Evolutionary conservation across 2,888 invertebrate species (phyloP).

Genomic region (Aphodius granarius): DNA sequence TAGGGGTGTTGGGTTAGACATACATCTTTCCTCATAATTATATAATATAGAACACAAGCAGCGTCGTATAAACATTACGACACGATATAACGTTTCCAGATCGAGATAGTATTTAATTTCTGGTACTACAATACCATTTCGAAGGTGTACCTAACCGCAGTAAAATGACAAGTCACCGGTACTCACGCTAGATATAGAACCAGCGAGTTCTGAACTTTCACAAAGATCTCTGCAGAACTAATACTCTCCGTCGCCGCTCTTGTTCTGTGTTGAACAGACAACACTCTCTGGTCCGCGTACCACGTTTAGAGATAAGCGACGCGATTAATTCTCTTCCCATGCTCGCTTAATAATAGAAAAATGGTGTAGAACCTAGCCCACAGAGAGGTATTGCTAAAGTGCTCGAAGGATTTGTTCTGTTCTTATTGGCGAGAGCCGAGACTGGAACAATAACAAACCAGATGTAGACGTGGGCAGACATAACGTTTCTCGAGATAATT

Average conservation of each 20-base stretch:
- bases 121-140: background rate
- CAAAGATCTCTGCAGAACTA: background rate
- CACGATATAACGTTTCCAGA: background rate
- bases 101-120: background rate
- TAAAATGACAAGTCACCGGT: background rate
- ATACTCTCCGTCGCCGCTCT: background rate
- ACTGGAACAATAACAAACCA: background rate
- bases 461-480: background rate
- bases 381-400: background rate
- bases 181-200: background rate
- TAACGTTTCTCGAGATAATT: background rate
- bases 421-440: background rate
- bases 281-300: background rate
- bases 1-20: too few species aligned
- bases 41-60: background rate
- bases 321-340: constrained; percentile 26
- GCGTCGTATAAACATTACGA: background rate
- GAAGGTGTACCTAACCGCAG: background rate
- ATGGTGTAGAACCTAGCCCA: background rate
- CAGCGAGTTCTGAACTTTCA: background rate
- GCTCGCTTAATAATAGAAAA: constrained; percentile 9
- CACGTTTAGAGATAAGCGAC: constrained; percentile 16
- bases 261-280: background rate
- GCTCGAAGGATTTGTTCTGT: background rate
- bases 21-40: background rate